Base-by-base conservation (phyloP, 2,797 vertebrate genomes). In the Helicolenus hilgendorfi region DNA sequence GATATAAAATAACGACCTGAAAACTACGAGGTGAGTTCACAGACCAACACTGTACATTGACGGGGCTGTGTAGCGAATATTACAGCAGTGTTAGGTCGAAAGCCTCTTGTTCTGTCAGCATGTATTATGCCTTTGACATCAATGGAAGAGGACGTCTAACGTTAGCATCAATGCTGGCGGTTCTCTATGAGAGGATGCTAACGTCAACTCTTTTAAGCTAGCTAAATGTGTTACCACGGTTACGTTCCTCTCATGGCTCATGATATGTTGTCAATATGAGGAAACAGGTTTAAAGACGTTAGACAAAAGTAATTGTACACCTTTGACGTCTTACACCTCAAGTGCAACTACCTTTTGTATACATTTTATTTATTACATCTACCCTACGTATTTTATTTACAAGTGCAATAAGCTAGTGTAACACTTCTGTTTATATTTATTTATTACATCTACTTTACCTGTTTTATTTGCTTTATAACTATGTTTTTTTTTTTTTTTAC, bases 81-180 rank as follows among this genome's bases (percentile, higher is more conserved):
- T 4, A 29, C 5, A 20, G 2, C 22, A 27, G 6, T 3, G 65
- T 70, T 56, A 5, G 45, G 5, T 67, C 31, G 56, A 67, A 49
- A 49, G 60, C 72, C 29, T 60, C 8, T 65, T 65, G 55, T 15
- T 33, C 1, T 63, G 65, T 80, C 81, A 89, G 85, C 86, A 15
- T 45, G 38, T 41, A 84, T 92, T 20, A 86, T 92, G 86, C 58
- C 76, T 90, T 86, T 94, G 86, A 86, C 84, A 75, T 60, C 36
- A 74, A 76, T 67, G 53, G 29, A 83, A 83, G 77, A 72, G 74
- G 80, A 89, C 70, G 79, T 45, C 35, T 31, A 7, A 5, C 29
- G 26, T 60, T 53, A 71, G 70, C 67, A 29, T 36, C n/a, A 22
- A 9, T 60, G 24, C 0, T 13, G 68, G 27, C 14, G 29, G 7